These are phyloP conservation scores for Drosophila bunnanda DNA, from an alignment of 2,888 invertebrate species.

Conservation along the genomic window DNA sequence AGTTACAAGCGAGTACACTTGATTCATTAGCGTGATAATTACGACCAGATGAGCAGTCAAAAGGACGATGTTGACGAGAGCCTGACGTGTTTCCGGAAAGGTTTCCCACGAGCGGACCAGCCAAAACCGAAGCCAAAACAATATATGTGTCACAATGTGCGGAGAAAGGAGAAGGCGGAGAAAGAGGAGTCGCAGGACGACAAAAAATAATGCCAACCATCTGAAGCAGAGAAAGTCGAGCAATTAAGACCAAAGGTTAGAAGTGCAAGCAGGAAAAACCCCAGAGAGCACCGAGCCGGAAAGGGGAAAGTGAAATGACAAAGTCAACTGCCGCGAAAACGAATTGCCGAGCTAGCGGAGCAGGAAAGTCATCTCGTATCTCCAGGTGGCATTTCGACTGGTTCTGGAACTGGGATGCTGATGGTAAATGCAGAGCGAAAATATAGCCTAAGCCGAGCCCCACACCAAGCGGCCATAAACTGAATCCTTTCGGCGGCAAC, in stretches of 20 bases:
- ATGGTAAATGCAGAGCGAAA: conserved; percentile 29
- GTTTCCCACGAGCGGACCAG: conserved; percentile 61
- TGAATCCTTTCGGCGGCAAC: conserved; percentile 50
- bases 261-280: conserved; percentile 25
- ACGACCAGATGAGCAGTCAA: conserved; percentile 56
- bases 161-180: background rate
- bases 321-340: conserved; percentile 75
- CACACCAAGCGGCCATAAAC: conserved; percentile 18
- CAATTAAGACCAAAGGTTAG: conserved; percentile 56
- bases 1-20: conserved; percentile 79
- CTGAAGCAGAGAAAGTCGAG: conserved; percentile 36
- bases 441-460: conserved; percentile 14
- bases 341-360: conserved; percentile 67
- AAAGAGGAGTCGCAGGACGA: background rate
- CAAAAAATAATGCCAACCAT: conserved; percentile 64
- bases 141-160: conserved; percentile 57
- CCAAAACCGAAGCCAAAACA: conserved; percentile 14
- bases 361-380: conserved; percentile 71
- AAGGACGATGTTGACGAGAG: conserved; percentile 51
- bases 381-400: conserved; percentile 39
- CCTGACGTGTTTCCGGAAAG: conserved; percentile 53
- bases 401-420: background rate
- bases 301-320: conserved; percentile 40
- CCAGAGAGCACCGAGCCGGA: conserved; percentile 31
- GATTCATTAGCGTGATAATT: conserved; percentile 81